A percentile compares a stretch with the other conserved stretches of the same genome.
phyloP scores from a whole-genome alignment of 2,888 invertebrate species.

The Monopis laevigella region DNA sequence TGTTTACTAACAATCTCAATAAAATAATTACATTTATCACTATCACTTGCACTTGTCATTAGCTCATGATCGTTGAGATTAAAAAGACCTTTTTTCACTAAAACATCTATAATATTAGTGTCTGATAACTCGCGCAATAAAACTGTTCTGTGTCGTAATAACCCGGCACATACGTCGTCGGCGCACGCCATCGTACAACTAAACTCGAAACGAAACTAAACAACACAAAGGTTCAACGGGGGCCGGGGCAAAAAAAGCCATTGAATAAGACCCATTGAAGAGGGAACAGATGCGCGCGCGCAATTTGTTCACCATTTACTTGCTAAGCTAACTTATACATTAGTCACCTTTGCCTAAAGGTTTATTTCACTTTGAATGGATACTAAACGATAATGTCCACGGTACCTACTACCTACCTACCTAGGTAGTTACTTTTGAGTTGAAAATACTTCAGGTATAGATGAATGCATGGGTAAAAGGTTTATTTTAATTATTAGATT shows the following conservation, averaged over 20 bases:
- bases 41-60: slow-evolving; percentile 49
- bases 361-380: no score
- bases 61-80: slow-evolving; percentile 69
- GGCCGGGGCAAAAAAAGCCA: slow-evolving; percentile 9
- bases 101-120: slow-evolving; percentile 69
- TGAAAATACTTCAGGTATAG: no score
- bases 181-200: slow-evolving; percentile 62
- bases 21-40: slow-evolving; percentile 68
- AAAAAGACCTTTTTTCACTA: slow-evolving; percentile 72
- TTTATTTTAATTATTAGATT: no score
- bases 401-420: no score
- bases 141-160: slow-evolving; percentile 70
- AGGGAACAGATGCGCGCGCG: slow-evolving; percentile 11
- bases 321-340: no score
- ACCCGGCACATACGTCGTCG: slow-evolving; percentile 67
- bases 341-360: no score
- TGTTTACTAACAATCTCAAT: slow-evolving; percentile 71
- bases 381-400: no score
- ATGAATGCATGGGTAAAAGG: no score
- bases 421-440: no score
- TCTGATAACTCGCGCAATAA: slow-evolving; percentile 70
- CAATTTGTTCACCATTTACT: no score
- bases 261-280: slow-evolving; percentile 12
- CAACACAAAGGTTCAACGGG: slow-evolving; percentile 6
- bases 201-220: slow-evolving; percentile 18